Evolutionary conservation across 2,888 invertebrate genomes (phyloP).

Genomic region (Ormyrus pomaceus): DNA sequence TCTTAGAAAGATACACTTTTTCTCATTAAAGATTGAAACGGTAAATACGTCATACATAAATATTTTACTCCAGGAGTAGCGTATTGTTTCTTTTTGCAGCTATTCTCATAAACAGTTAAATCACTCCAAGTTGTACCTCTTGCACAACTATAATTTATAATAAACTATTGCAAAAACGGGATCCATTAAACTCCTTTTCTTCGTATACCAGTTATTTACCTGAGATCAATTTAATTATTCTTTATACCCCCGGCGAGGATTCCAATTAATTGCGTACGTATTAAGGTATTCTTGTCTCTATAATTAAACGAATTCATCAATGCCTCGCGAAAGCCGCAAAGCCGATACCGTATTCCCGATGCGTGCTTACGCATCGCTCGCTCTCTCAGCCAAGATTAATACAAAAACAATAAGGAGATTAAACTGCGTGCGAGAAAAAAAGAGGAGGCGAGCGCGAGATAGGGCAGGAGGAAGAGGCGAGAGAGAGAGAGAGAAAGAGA

Average conservation of each 20-base stretch:
- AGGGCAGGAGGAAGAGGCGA: not conserved
- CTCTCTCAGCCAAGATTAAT: slow-evolving; percentile 10
- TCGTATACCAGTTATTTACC: too few species aligned
- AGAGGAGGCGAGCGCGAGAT: not conserved
- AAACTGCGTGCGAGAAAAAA: slow-evolving; percentile 1
- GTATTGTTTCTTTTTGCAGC: too few species aligned
- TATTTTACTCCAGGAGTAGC: too few species aligned
- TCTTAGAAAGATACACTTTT: too few species aligned
- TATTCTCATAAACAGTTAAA: too few species aligned
- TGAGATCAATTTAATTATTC: slow-evolving; percentile 9
- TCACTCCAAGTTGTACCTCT: too few species aligned
- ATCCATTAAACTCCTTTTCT: too few species aligned
- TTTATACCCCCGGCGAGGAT: not conserved
- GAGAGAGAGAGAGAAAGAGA: not conserved
- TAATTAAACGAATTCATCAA: slow-evolving; percentile 28
- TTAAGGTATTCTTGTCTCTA: not conserved
- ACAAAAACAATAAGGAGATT: not conserved
- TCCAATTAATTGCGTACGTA: slow-evolving; percentile 33
- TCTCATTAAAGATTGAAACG: too few species aligned
- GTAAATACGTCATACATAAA: too few species aligned
- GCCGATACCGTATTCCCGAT: too few species aligned
- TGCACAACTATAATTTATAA: too few species aligned
- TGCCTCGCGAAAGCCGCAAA: not conserved
- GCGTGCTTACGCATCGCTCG: not conserved
- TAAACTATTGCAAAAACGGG: too few species aligned